Evolutionary conservation across 2,113 vertebrate species (phyloP).

Genomic region (Alosa alosa): DNA sequence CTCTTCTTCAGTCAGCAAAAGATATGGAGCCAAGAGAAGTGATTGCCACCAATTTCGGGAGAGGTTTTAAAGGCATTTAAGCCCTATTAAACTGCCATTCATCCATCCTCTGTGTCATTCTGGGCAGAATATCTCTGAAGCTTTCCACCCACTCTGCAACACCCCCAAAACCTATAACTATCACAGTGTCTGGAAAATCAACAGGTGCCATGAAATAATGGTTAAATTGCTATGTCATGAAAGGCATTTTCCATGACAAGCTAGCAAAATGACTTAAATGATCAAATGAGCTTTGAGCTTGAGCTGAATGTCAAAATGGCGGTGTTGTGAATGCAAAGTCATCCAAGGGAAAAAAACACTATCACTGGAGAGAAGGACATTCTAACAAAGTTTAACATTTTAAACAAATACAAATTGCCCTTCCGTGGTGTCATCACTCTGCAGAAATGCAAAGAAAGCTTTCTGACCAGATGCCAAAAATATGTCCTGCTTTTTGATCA

Average conservation of each 20-base stretch:
- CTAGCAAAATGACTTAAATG: not conserved
- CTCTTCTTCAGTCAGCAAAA: not conserved
- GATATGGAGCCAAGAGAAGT: constrained; percentile 31
- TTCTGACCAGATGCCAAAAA: not conserved
- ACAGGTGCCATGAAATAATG: not conserved
- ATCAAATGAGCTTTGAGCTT: not conserved
- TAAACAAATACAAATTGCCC: not conserved
- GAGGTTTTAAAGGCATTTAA: constrained; percentile 35
- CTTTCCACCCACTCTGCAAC: not conserved
- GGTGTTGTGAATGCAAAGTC: not conserved
- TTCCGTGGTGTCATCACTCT: not conserved
- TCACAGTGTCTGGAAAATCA: not conserved
- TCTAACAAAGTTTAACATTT: not conserved
- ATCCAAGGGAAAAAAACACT: not conserved
- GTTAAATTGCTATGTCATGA: constrained; percentile 9
- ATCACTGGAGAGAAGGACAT: not conserved
- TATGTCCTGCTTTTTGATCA: not conserved
- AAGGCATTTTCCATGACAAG: not conserved
- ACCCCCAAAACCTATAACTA: not conserved
- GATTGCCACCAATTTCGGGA: constrained; percentile 27
- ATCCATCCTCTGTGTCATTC: constrained; percentile 9
- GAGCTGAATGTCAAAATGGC: not conserved
- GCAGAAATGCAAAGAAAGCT: not conserved
- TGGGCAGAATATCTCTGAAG: not conserved
- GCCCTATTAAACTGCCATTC: constrained; percentile 27